These are phyloP conservation scores for Nemotelus nigrinus DNA, from an alignment of 2,888 invertebrate species.

Conservation along the genomic window DNA sequence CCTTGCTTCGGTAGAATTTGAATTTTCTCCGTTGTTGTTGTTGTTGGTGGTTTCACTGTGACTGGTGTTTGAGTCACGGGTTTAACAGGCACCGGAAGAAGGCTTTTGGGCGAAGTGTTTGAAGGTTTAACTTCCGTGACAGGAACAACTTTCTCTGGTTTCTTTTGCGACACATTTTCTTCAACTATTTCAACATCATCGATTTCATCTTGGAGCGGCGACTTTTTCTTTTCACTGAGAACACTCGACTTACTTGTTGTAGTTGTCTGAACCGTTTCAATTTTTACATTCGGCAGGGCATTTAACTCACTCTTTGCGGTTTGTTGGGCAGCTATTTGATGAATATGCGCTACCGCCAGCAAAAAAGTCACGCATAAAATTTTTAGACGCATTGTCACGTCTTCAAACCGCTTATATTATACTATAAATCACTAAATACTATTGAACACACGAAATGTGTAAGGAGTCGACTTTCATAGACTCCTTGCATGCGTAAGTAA, in stretches of 20 bases:
- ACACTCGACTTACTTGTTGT: neutral
- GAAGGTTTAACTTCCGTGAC: neutral
- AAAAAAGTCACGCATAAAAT: constrained; percentile 20
- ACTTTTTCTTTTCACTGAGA: neutral
- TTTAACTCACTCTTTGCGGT: constrained; percentile 16
- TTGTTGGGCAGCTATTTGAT: constrained; percentile 1
- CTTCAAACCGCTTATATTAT: constrained; percentile 8
- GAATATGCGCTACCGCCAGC: constrained; percentile 14
- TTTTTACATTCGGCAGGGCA: constrained; percentile 3
- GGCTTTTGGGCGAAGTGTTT: neutral
- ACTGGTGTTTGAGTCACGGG: neutral
- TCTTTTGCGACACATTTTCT: constrained; percentile 2
- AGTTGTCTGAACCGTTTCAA: neutral
- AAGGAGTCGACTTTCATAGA: neutral
- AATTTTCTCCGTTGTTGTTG: constrained; percentile 19
- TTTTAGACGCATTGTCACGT: constrained; percentile 36
- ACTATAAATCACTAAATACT: neutral
- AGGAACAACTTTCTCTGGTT: constrained; percentile 1
- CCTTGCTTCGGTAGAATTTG: constrained; percentile 4
- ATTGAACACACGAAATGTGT: neutral
- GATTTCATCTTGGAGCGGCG: constrained; percentile 29
- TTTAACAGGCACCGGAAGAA: neutral
- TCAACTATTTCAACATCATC: constrained; percentile 27
- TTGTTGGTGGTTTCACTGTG: neutral
- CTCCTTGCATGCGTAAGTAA: neutral